Evolutionary conservation across 2,888 invertebrate species (phyloP).

Genomic region (Ceratothoa steindachneri): DNA sequence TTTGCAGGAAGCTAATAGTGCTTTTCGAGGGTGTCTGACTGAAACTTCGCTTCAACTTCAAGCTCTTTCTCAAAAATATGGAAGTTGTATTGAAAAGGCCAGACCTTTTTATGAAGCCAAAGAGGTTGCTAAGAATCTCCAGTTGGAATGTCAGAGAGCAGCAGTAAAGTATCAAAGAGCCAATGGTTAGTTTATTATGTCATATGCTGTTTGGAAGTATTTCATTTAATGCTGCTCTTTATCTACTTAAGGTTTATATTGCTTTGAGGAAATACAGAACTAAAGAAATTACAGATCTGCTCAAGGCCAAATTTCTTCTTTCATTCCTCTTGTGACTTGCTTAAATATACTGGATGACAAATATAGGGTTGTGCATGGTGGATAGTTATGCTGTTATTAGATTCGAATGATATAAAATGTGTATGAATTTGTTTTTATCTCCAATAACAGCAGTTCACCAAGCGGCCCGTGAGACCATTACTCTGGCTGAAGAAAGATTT

Average conservation of each 20-base stretch:
- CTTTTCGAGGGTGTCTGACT: conserved; percentile 78
- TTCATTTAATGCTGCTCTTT: neutral
- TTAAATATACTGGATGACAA: neutral
- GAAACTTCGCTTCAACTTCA: conserved; percentile 80
- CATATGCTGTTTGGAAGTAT: too few relatives aligned
- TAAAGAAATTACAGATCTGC: too few relatives aligned
- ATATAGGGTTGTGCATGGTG: neutral
- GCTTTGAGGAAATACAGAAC: too few relatives aligned
- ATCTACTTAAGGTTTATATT: neutral
- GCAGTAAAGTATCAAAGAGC: conserved; percentile 86
- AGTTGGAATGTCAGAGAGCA: conserved; percentile 82
- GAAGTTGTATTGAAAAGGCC: conserved; percentile 80
- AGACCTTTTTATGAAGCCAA: conserved; percentile 84
- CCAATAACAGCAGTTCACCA: conserved; percentile 62
- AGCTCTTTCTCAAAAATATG: conserved; percentile 72
- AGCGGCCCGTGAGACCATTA: conserved; percentile 89
- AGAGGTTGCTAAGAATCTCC: conserved; percentile 70
- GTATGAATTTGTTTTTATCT: too few relatives aligned
- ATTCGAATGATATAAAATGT: too few relatives aligned
- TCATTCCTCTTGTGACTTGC: too few relatives aligned
- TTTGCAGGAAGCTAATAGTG: conserved; percentile 78
- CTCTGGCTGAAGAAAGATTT: conserved; percentile 60
- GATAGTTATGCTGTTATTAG: neutral
- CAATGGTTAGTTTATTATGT: conserved; percentile 63
- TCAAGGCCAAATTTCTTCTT: too few relatives aligned